phyloP scores from a whole-genome alignment of 2,113 vertebrate species.

The Phylloscopus trochiloides region DNA sequence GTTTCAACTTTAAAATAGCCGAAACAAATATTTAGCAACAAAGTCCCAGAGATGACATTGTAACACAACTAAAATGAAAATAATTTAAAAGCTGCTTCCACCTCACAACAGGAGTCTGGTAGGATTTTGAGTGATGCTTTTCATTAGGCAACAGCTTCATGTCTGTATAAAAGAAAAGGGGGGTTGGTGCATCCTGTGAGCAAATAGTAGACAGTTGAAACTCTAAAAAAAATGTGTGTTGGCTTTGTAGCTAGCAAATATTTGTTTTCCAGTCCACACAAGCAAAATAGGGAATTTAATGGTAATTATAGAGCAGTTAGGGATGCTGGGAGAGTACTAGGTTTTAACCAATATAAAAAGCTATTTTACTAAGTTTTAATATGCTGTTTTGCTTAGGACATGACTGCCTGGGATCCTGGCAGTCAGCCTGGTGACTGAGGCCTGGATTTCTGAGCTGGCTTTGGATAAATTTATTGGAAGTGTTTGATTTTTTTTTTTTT shows the following conservation, averaged over 20 bases:
- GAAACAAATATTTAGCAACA: not conserved
- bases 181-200: not conserved
- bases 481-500: not conserved
- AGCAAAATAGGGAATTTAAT: not conserved
- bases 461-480: not conserved
- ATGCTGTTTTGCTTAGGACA: not conserved
- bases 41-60: not conserved
- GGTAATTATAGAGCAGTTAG: constrained; percentile 1
- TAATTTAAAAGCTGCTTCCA: not conserved
- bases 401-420: not conserved
- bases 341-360: not conserved
- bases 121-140: not conserved
- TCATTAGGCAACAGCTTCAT: not conserved
- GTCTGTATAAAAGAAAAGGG: not conserved
- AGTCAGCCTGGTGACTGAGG: not conserved
- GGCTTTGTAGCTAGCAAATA: constrained; percentile 26
- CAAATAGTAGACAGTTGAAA: not conserved
- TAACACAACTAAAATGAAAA: not conserved
- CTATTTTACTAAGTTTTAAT: not conserved
- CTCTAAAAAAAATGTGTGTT: not conserved
- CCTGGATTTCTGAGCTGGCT: not conserved
- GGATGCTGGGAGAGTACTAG: not conserved
- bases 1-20: not conserved
- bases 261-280: constrained; percentile 14
- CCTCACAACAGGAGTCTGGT: not conserved